Conservation (phyloP, 64 coral and sea anemone genomes). For the Actinia tenebrosa region DNA sequence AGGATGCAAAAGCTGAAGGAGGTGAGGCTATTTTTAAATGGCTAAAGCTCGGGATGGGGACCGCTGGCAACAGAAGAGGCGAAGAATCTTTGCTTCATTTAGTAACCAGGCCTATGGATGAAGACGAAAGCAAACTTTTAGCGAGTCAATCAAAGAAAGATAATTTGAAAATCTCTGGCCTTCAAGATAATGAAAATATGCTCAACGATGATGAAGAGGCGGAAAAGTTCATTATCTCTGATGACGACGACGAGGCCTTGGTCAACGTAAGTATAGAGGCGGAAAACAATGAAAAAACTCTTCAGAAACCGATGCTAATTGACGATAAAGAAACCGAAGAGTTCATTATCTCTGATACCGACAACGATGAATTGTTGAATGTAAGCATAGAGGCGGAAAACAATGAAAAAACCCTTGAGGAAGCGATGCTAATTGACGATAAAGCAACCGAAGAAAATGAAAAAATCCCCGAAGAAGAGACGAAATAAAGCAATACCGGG, state of each 20-base stretch:
- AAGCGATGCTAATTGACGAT: background rate
- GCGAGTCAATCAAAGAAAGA: background rate
- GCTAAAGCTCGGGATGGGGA: background rate
- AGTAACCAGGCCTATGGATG: background rate
- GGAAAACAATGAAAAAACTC: too few relatives aligned
- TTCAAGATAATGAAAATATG: too few relatives aligned
- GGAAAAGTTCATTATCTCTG: background rate
- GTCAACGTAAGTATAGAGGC: too few relatives aligned
- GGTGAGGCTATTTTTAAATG: background rate
- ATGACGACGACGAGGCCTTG: background rate
- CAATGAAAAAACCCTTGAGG: background rate
- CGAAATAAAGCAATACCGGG: too few relatives aligned
- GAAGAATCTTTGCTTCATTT: constrained; percentile 16
- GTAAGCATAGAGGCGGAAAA: background rate
- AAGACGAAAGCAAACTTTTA: background rate
- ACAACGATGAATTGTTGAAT: background rate
- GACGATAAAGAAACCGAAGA: background rate
- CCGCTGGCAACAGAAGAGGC: background rate
- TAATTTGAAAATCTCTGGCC: too few relatives aligned
- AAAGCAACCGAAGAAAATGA: background rate
- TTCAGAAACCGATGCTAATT: background rate
- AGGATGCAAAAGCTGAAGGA: background rate
- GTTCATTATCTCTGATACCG: background rate
- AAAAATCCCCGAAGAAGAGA: too few relatives aligned
- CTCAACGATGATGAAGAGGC: background rate